Conservation (phyloP, 2,797 vertebrate genomes). For the Notolabrus celidotus region DNA sequence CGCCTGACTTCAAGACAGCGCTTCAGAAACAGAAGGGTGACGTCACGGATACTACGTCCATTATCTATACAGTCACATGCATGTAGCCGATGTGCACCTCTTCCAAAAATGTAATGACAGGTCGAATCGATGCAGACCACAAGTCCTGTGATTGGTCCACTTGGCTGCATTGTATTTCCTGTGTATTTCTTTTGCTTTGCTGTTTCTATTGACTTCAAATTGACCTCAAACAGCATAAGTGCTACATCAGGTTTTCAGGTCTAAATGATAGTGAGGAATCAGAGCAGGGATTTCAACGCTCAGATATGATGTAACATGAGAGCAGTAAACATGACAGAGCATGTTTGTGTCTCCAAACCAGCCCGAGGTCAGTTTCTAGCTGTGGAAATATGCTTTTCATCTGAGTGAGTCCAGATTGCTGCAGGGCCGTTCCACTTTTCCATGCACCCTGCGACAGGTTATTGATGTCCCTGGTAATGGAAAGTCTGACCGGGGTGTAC, state of each 20-base stretch:
- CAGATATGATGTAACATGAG: background rate
- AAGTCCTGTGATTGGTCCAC: too few relatives aligned
- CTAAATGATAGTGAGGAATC: background rate
- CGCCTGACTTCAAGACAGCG: too few relatives aligned
- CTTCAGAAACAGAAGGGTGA: too few relatives aligned
- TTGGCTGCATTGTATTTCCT: too few relatives aligned
- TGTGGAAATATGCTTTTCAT: slow-evolving; percentile 9
- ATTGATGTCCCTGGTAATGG: slow-evolving; percentile 4
- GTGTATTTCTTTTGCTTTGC: too few relatives aligned
- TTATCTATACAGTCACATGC: too few relatives aligned
- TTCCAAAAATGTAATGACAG: too few relatives aligned
- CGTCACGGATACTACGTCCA: too few relatives aligned
- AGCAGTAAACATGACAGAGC: background rate
- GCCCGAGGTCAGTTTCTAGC: background rate
- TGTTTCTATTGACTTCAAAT: too few relatives aligned
- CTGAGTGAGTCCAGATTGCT: slow-evolving; percentile 5
- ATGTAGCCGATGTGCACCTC: too few relatives aligned
- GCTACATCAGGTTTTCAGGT: background rate
- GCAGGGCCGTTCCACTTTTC: background rate
- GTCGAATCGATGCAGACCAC: too few relatives aligned
- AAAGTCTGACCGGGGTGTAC: background rate
- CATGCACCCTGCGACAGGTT: background rate
- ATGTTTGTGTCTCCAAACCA: background rate
- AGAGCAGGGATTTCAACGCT: background rate
- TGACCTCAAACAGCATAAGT: too few relatives aligned